phyloP scores from a whole-genome alignment of 1,140 invertebrate species.

The Drosophila subobscura region DNA sequence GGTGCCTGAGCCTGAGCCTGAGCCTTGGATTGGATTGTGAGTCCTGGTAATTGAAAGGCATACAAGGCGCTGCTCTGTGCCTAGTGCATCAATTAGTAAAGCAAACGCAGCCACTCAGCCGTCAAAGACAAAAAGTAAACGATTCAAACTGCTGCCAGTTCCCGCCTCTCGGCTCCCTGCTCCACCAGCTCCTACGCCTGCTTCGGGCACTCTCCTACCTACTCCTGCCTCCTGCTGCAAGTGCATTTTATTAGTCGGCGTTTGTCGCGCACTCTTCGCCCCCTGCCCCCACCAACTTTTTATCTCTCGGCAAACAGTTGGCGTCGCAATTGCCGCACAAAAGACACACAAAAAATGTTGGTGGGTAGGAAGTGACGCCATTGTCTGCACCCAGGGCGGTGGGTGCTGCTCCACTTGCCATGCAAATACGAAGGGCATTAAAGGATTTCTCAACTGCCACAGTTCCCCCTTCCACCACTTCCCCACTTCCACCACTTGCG shows the following conservation, averaged over 20 bases:
- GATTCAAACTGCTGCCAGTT: slow-evolving; percentile 28
- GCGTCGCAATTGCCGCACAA: slow-evolving; percentile 60
- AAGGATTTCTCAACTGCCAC: slow-evolving; percentile 64
- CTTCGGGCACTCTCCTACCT: not conserved
- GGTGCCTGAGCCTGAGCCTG: no score
- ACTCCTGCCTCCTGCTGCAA: not conserved
- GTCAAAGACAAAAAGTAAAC: slow-evolving; percentile 69
- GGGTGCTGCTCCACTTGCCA: slow-evolving; percentile 35
- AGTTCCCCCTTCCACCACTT: not conserved
- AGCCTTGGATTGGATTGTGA: not conserved
- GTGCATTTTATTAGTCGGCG: slow-evolving; percentile 56
- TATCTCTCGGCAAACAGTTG: slow-evolving; percentile 74
- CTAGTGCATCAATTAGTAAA: slow-evolving; percentile 78
- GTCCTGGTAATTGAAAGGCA: slow-evolving; percentile 61
- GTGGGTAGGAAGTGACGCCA: slow-evolving; percentile 48
- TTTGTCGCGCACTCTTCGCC: slow-evolving; percentile 3
- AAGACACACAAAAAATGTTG: slow-evolving; percentile 59
- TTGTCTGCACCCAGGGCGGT: slow-evolving; percentile 50
- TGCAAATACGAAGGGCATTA: slow-evolving; percentile 69
- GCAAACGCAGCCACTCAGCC: slow-evolving; percentile 72
- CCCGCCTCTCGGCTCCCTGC: not conserved
- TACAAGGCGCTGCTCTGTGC: slow-evolving; percentile 47
- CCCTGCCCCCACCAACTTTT: slow-evolving; percentile 40
- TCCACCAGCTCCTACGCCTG: not conserved
- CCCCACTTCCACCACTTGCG: no score